A percentile compares a stretch with the other conserved stretches of the same genome.
Conservation (phyloP, 2,888 invertebrate species). For the Drosophila neoperkinsi region DNA sequence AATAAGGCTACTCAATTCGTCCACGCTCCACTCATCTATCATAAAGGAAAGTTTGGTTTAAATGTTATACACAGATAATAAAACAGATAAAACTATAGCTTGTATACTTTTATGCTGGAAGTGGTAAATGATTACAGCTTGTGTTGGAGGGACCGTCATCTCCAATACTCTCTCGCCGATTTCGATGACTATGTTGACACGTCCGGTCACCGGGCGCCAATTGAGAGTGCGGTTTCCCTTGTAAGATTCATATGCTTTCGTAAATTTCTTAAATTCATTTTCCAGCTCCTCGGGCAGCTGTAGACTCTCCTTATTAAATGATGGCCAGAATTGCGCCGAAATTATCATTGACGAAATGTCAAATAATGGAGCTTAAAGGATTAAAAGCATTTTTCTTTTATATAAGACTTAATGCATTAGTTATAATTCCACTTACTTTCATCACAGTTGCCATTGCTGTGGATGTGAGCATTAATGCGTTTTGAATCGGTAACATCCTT, state of each 20-base stretch:
- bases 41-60: not conserved
- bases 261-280: slow-evolving; percentile 93
- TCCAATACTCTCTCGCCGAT: slow-evolving; percentile 92
- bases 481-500: slow-evolving; percentile 98
- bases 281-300: slow-evolving; percentile 93
- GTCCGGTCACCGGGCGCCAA: slow-evolving; percentile 97
- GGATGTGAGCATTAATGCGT: slow-evolving; percentile 94
- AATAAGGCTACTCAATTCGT: slow-evolving; percentile 93
- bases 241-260: slow-evolving; percentile 94
- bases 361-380: slow-evolving; percentile 86
- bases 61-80: not conserved
- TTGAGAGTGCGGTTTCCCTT: slow-evolving; percentile 96
- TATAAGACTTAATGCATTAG: not conserved
- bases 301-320: slow-evolving; percentile 96
- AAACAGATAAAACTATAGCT: not conserved
- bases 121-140: slow-evolving; percentile 97
- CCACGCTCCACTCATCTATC: slow-evolving; percentile 92
- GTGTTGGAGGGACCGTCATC: slow-evolving; percentile 95
- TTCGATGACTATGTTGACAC: slow-evolving; percentile 95
- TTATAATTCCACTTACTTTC: slow-evolving; percentile 68
- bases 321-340: slow-evolving; percentile 99
- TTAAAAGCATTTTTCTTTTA: not conserved
- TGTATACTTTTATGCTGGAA: slow-evolving; percentile 92
- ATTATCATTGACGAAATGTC: slow-evolving; percentile 94
- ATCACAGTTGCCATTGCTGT: slow-evolving; percentile 88